Percentiles rank a stretch among this genome's conserved stretches.
These are phyloP conservation scores for Falcunculus frontatus DNA, from an alignment of 2,113 vertebrate species.

Conservation along the genomic window DNA sequence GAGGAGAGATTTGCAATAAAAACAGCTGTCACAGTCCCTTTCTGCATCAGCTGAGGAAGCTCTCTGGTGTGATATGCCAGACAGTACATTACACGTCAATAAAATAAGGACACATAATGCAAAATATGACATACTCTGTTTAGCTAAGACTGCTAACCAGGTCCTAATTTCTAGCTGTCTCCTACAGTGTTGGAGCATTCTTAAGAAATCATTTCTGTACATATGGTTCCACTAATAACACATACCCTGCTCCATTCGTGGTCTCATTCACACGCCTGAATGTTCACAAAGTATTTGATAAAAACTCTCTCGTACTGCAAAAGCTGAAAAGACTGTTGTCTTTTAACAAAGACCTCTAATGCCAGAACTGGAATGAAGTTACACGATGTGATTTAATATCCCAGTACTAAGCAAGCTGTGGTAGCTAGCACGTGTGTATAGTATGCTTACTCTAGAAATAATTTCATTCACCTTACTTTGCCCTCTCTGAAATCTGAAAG, in stretches of 20 bases:
- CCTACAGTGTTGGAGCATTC: neutral
- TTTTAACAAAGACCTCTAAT: neutral
- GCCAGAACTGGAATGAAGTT: neutral
- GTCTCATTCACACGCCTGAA: neutral
- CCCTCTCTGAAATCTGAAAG: neutral
- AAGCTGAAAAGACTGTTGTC: neutral
- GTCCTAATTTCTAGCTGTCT: neutral
- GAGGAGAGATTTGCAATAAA: neutral
- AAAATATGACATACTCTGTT: neutral
- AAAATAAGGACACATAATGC: constrained; percentile 15
- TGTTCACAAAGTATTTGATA: neutral
- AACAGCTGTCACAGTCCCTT: neutral
- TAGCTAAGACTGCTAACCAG: constrained; percentile 6
- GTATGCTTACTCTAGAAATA: neutral
- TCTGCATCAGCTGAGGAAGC: neutral
- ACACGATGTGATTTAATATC: neutral
- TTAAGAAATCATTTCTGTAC: neutral
- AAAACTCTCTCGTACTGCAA: neutral
- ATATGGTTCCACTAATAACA: neutral
- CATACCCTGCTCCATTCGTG: rapidly evolving
- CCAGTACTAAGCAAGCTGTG: neutral
- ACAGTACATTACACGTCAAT: neutral
- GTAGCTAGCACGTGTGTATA: neutral
- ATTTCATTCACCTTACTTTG: neutral
- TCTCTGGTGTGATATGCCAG: neutral